Evolutionary conservation across 2,797 vertebrate species (phyloP).

Genomic region (Artibeus jamaicensis): DNA sequence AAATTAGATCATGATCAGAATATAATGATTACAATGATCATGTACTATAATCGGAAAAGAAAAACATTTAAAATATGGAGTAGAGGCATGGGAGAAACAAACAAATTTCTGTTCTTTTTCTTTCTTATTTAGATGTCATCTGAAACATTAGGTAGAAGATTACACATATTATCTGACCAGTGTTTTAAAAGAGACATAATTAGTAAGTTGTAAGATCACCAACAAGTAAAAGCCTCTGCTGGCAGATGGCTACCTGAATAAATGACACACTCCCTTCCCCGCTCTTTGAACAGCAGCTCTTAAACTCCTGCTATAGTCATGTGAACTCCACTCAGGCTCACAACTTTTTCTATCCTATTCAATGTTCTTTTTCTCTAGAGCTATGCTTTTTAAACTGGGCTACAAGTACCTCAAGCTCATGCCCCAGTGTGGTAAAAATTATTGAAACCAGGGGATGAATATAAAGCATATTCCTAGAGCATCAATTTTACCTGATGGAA

Average conservation of each 20-base stretch:
- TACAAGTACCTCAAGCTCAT: not conserved
- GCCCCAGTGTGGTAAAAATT: not conserved
- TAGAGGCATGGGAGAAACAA: not conserved
- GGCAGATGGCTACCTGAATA: not conserved
- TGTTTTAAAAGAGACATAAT: constrained; percentile 20
- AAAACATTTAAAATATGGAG: not conserved
- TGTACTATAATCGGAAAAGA: not conserved
- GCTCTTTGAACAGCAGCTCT: not conserved
- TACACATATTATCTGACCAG: not conserved
- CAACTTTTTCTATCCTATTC: not conserved
- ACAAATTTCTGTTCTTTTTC: not conserved
- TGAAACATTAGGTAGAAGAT: not conserved
- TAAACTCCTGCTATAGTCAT: not conserved
- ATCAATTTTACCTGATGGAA: constrained; percentile 6
- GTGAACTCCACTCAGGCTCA: not conserved
- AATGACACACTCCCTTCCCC: not conserved
- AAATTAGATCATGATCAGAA: constrained; percentile 12
- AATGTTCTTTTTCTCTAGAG: not conserved
- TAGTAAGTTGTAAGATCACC: not conserved
- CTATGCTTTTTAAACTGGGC: not conserved
- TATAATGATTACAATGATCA: constrained; percentile 8
- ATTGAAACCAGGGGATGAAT: not conserved
- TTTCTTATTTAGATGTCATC: constrained; percentile 25
- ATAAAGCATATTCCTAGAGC: not conserved
- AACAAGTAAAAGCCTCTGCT: not conserved